phyloP scores from a whole-genome alignment of 2,113 vertebrate species.

The Prolemur simus region DNA sequence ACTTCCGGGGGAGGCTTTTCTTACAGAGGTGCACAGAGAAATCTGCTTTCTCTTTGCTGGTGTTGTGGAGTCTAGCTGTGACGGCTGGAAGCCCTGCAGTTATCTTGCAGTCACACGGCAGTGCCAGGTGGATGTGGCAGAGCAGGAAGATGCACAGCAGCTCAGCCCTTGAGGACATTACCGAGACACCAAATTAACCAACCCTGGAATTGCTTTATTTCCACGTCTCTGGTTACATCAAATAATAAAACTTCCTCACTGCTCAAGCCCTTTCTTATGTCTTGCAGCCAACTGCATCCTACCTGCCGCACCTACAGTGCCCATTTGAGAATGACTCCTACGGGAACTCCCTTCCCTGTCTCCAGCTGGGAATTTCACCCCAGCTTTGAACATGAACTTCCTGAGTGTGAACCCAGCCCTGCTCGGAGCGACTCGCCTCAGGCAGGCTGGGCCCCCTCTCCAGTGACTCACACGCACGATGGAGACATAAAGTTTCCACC shows the following conservation, averaged over 20 bases:
- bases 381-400: not conserved
- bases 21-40: not conserved
- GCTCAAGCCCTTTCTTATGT: not conserved
- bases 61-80: not conserved
- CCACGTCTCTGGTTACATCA: not conserved
- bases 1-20: not conserved
- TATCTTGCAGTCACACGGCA: not conserved
- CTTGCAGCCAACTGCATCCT: not conserved
- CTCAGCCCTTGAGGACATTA: not conserved
- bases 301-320: not conserved
- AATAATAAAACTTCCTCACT: not conserved
- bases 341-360: accelerated
- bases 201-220: too few species aligned
- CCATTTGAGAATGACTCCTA: accelerated
- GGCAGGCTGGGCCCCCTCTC: not conserved
- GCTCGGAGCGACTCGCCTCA: not conserved
- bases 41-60: not conserved
- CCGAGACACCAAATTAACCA: not conserved
- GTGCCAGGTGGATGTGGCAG: accelerated
- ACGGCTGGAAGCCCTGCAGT: not conserved
- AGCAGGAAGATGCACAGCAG: not conserved
- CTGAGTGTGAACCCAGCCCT: not conserved
- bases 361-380: not conserved
- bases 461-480: not conserved
- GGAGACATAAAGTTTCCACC: not conserved